Evolutionary conservation across 2,797 vertebrate species (phyloP), one percentile per base, ranked within the genome.

Genomic region (Pagetopsis macropterus): DNA sequence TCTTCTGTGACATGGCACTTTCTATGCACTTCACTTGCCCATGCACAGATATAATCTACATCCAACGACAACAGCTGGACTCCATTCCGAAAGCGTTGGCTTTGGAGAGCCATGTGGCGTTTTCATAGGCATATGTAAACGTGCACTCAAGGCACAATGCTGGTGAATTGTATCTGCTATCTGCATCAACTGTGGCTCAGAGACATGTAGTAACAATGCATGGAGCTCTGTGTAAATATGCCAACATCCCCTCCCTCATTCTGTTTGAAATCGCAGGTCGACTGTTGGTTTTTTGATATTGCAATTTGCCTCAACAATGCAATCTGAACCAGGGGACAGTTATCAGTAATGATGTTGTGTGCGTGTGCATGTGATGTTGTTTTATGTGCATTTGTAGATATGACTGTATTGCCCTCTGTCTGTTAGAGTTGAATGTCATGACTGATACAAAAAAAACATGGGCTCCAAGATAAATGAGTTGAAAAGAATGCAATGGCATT

Each of bases 21-120:
- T 37, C 81, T 73, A 68, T 49, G 23, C 82, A 59, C 46, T 58
- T 75, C 69, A 71, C 77, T 57, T 6, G 5, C 70, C 68, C 57
- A 54, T 57, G 33, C 44, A 68, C 66, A 65, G 76, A 76, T 62
- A 76, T 46, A 61, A 82, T 87, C 72, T 82, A 70, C 72, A 75
- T 75, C 82, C 75, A 56, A 72, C 59, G 72, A 78, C 83, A 88
- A 82, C 86, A 81, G 83, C 84, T 86, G 85, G 72, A 37, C 85
- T 73, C 48, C 62, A 23, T 75, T 75, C 67, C 72, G 50, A 78
- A 59, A 65, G 72, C n/a, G 14, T 52, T 63, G 70, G 83, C 68
- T 73, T 78, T 54, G 45, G 68, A 72, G 65, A 76, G 78, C 74
- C 70, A 66, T 63, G 76, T 75, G 78, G 57, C 17, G 1, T 78